These are phyloP conservation scores for Urocitellus parryii DNA, from an alignment of 2,113 vertebrate genomes.

Conservation along the genomic window DNA sequence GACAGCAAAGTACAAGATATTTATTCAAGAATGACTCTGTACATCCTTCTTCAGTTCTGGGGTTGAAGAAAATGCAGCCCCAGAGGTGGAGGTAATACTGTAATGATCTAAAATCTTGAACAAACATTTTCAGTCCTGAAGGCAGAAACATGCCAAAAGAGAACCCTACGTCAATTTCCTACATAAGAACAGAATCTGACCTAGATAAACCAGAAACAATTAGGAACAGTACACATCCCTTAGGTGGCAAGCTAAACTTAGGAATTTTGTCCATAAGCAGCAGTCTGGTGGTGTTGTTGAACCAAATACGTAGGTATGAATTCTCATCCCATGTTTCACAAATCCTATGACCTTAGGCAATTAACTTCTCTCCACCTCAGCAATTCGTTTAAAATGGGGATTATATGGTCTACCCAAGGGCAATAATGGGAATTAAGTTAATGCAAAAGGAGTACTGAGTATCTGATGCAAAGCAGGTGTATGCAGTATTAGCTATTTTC, in stretches of 20 bases:
- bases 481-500: not conserved
- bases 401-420: not conserved
- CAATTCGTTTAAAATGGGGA: not conserved
- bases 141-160: not conserved
- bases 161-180: not conserved
- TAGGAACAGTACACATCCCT: not conserved
- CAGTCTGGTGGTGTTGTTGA: not conserved
- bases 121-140: not conserved
- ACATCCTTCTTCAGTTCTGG: not conserved
- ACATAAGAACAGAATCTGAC: not conserved
- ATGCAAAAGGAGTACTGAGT: not conserved
- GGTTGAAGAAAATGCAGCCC: not conserved
- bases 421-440: not conserved
- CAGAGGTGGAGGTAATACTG: not conserved
- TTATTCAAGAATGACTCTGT: not conserved
- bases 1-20: not conserved
- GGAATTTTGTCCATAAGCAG: not conserved
- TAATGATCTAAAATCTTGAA: not conserved
- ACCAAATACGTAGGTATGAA: not conserved
- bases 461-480: not conserved
- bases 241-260: not conserved
- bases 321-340: not conserved
- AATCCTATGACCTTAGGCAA: not conserved
- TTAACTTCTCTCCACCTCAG: constrained; percentile 18
- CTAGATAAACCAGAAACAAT: not conserved